Evolutionary conservation across 2,113 vertebrate genomes (phyloP).

Genomic region (Pavo muticus): DNA sequence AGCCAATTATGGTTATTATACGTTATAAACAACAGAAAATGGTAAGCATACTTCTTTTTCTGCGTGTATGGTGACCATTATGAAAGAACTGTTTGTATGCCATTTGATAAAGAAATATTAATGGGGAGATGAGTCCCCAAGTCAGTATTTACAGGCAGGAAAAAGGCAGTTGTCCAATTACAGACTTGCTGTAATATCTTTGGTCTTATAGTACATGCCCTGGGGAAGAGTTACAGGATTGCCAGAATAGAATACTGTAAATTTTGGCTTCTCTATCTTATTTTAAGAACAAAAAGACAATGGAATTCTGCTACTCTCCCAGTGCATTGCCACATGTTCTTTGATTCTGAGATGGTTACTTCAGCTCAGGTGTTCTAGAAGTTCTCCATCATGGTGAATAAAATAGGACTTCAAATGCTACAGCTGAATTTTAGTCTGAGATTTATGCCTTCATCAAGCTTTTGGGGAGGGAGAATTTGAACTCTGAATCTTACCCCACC

Average conservation of each 20-base stretch:
- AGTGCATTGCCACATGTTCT: not conserved
- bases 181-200: constrained; percentile 48
- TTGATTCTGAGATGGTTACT: not conserved
- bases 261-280: constrained; percentile 7
- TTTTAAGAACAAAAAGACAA: not conserved
- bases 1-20: not conserved
- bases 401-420: not conserved
- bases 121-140: not conserved
- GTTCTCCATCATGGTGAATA: not conserved
- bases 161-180: constrained; percentile 66
- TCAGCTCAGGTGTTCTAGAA: not conserved
- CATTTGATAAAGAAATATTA: constrained; percentile 45
- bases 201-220: not conserved
- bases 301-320: not conserved
- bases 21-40: constrained; percentile 15
- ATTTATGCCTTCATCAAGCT: not conserved
- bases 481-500: not conserved
- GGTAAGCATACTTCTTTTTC: not conserved
- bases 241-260: not conserved
- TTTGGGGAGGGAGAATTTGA: not conserved
- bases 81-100: not conserved
- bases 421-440: not conserved
- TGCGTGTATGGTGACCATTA: not conserved
- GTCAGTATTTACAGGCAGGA: constrained; percentile 7
- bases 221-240: constrained; percentile 23